Conservation (phyloP, 1,140 invertebrate species). For the Drosophila busckii region DNA sequence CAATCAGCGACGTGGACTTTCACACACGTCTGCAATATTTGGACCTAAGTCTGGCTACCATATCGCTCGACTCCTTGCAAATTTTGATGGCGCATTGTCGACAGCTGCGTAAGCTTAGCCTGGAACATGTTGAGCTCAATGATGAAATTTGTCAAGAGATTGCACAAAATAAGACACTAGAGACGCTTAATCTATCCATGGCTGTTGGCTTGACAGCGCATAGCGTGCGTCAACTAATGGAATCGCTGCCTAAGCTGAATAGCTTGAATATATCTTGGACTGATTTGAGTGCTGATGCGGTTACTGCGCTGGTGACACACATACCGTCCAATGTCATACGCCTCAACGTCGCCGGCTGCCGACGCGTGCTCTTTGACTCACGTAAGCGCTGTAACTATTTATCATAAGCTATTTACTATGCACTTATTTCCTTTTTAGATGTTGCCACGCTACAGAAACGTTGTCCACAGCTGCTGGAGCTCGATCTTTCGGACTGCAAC, state of each 20-base stretch:
- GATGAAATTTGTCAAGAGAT: constrained; percentile 83
- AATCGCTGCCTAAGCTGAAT: constrained; percentile 82
- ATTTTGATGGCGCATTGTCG: constrained; percentile 84
- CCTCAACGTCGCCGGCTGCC: constrained; percentile 89
- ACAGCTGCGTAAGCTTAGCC: constrained; percentile 88
- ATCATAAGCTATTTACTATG: background rate
- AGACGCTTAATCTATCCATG: constrained; percentile 88
- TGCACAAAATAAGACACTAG: constrained; percentile 83
- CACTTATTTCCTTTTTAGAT: constrained; percentile 80
- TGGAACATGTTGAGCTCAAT: constrained; percentile 87
- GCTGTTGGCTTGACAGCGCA: constrained; percentile 82
- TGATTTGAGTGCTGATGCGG: constrained; percentile 81
- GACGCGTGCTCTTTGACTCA: constrained; percentile 86
- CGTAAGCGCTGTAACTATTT: no score
- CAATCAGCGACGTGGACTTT: constrained; percentile 33
- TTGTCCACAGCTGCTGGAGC: constrained; percentile 87
- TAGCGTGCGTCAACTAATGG: constrained; percentile 83
- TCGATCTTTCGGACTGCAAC: constrained; percentile 93
- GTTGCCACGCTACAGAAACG: constrained; percentile 82
- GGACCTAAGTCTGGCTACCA: constrained; percentile 89
- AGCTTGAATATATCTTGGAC: constrained; percentile 92
- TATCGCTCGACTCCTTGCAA: constrained; percentile 82
- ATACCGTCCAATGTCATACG: constrained; percentile 84
- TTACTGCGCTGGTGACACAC: constrained; percentile 83
- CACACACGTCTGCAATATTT: constrained; percentile 84